Conservation (phyloP, 1,140 invertebrate genomes). For the Drosophila bipectinata region DNA sequence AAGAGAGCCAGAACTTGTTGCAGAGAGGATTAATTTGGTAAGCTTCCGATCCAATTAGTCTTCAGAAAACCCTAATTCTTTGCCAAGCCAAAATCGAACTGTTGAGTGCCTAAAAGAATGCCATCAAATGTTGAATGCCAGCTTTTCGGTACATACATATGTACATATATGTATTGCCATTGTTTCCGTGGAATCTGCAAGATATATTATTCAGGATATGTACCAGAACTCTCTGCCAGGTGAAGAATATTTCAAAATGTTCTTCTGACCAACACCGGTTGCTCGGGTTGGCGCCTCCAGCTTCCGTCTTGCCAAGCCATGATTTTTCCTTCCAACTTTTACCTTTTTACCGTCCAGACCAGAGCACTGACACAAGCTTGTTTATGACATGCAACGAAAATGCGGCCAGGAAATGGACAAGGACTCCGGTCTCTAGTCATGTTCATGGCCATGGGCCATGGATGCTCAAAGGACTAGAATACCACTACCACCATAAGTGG, state of each 20-base stretch:
- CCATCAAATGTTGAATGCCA: neutral
- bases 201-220: neutral
- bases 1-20: too few relatives aligned
- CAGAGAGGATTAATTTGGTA: too few relatives aligned
- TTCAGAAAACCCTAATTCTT: too few relatives aligned
- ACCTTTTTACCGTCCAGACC: neutral
- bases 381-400: constrained; percentile 55
- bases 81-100: too few relatives aligned
- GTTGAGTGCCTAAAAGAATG: neutral
- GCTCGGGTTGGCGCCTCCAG: neutral
- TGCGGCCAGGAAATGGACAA: constrained; percentile 27
- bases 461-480: constrained; percentile 1
- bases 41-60: too few relatives aligned
- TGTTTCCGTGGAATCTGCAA: neutral
- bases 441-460: constrained; percentile 30
- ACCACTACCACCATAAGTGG: neutral
- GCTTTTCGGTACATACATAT: neutral
- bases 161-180: neutral
- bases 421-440: constrained; percentile 6
- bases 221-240: neutral
- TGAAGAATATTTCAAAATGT: neutral
- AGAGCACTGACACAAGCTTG: constrained; percentile 34
- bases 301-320: neutral
- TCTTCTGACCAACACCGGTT: neutral
- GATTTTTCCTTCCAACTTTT: neutral